Evolutionary conservation across 2,888 invertebrate genomes (phyloP).

Genomic region (Homarus gammarus): DNA sequence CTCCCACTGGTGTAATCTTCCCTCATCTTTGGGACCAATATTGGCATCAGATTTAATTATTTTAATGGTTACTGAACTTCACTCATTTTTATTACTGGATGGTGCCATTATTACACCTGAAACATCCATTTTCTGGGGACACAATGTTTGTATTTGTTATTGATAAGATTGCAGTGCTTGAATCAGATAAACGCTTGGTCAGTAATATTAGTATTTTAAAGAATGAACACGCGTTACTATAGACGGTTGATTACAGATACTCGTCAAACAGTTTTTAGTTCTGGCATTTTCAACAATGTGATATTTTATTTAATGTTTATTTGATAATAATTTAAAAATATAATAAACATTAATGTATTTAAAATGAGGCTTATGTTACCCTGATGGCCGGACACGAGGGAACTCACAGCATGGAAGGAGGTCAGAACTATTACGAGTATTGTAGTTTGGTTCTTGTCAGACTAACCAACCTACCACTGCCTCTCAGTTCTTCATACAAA

Average conservation of each 20-base stretch:
- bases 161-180: neutral
- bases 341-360: too few relatives aligned
- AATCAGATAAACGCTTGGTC: neutral
- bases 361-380: too few relatives aligned
- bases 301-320: neutral
- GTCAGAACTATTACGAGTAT: too few relatives aligned
- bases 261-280: neutral
- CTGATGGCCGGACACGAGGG: too few relatives aligned
- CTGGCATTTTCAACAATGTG: neutral
- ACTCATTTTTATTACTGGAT: neutral
- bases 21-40: neutral
- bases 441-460: too few relatives aligned
- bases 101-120: neutral
- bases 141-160: conserved; percentile 2
- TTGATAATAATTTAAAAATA: too few relatives aligned
- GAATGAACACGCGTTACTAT: neutral
- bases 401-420: too few relatives aligned
- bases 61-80: neutral
- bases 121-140: neutral
- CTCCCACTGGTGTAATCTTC: conserved; percentile 13
- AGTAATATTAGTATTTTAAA: neutral
- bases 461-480: too few relatives aligned
- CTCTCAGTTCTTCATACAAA: too few relatives aligned
- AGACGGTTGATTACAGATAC: neutral
- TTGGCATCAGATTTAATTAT: neutral